A percentile compares a stretch with the other conserved stretches of the same genome.
Evolutionary conservation across 2,113 vertebrate species (phyloP).

Genomic region (Mus spicilegus): DNA sequence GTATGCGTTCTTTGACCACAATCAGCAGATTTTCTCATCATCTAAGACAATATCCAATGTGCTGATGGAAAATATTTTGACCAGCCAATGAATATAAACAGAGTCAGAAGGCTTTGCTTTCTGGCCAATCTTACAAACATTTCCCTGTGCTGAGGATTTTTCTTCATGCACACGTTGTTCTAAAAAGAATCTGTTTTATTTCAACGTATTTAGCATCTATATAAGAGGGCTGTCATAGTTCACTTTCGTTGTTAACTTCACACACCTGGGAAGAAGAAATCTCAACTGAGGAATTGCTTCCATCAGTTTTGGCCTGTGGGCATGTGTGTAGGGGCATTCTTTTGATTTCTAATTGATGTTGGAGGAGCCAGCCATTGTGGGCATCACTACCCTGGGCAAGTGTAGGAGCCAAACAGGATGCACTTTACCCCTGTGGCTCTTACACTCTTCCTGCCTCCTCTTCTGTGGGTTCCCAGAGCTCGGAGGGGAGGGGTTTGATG

Average conservation of each 20-base stretch:
- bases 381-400: not conserved
- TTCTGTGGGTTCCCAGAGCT: not conserved
- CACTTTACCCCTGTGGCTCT: not conserved
- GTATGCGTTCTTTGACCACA: not conserved
- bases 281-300: not conserved
- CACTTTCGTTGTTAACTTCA: not conserved
- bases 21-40: not conserved
- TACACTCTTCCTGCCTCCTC: not conserved
- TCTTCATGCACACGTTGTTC: not conserved
- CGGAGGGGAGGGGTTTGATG: not conserved
- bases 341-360: not conserved
- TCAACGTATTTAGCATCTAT: not conserved
- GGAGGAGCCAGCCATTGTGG: not conserved
- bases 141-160: not conserved
- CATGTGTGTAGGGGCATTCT: not conserved
- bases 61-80: not conserved
- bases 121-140: not conserved
- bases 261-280: not conserved
- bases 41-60: not conserved
- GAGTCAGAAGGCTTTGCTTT: not conserved
- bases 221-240: not conserved
- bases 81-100: not conserved
- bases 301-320: not conserved
- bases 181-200: constrained; percentile 2
- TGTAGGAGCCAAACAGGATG: too few species aligned